phyloP scores from a whole-genome alignment of 2,888 invertebrate genomes.

The Muscina levida region DNA sequence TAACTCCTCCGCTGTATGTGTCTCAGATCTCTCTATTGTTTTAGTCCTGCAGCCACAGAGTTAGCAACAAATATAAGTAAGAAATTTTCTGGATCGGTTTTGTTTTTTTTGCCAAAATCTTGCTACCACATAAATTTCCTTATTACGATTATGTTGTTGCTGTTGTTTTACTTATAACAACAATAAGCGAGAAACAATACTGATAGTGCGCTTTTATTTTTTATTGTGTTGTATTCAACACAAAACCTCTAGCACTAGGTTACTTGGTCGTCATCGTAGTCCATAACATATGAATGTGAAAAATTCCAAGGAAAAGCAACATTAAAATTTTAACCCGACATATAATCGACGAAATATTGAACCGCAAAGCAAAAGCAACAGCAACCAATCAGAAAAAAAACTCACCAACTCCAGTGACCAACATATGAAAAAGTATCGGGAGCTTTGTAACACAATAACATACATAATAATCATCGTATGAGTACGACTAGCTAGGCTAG shows the following conservation, averaged over 20 bases:
- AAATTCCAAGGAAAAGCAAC: conserved; percentile 18
- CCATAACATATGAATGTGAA: conserved; percentile 28
- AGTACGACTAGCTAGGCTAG: no score
- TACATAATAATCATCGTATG: neutral
- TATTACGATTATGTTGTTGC: conserved; percentile 6
- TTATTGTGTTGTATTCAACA: no score
- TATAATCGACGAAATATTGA: neutral
- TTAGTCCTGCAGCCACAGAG: neutral
- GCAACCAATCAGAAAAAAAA: no score
- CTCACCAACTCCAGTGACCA: conserved; percentile 61
- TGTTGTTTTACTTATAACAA: neutral
- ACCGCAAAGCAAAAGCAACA: neutral
- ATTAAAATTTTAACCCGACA: conserved; percentile 25
- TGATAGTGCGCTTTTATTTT: neutral
- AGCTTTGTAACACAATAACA: conserved; percentile 21
- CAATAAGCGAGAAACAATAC: neutral
- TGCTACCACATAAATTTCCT: conserved; percentile 36
- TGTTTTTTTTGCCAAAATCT: neutral
- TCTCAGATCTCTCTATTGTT: conserved; percentile 48
- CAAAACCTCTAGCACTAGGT: conserved; percentile 27
- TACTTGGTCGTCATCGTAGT: conserved; percentile 57
- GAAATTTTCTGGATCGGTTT: neutral
- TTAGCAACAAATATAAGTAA: conserved; percentile 24
- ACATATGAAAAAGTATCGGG: conserved; percentile 31
- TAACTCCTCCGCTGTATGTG: conserved; percentile 10